Percentiles rank a stretch among this genome's conserved stretches.
Conservation (phyloP, 2,797 vertebrate species). For the Mionectes olivaceus region DNA sequence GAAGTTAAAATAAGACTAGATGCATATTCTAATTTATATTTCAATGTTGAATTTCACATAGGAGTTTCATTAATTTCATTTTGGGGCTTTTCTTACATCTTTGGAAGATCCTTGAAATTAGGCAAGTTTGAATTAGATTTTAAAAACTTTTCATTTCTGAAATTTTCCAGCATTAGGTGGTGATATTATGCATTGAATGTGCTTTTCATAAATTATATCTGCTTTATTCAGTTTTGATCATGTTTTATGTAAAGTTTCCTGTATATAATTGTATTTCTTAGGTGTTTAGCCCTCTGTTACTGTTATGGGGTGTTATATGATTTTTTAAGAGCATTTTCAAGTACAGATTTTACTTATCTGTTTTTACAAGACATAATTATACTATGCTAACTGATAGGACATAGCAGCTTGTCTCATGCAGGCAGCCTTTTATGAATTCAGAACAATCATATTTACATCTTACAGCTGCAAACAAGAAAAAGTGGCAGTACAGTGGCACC, state of each 20-base stretch:
- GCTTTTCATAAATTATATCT: neutral
- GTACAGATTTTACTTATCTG: neutral
- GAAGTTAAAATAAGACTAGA: neutral
- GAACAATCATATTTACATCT: neutral
- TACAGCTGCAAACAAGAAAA: neutral
- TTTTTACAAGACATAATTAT: neutral
- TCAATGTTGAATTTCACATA: neutral
- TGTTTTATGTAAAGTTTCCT: neutral
- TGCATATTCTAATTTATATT: slow-evolving; percentile 9
- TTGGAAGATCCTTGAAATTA: neutral
- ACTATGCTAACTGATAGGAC: neutral
- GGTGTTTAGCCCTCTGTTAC: neutral
- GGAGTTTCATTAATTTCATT: neutral
- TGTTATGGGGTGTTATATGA: neutral
- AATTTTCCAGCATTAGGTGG: neutral
- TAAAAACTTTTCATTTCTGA: neutral
- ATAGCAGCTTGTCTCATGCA: neutral
- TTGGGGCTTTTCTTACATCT: neutral
- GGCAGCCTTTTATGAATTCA: neutral
- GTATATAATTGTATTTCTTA: neutral
- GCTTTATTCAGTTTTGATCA: neutral
- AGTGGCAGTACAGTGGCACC: neutral
- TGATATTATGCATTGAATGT: neutral
- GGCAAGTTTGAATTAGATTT: neutral
- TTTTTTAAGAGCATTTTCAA: neutral